Evolutionary conservation across 2,797 vertebrate species (phyloP), one percentile per base, ranked within the genome.

Genomic region (Bufotes viridis): DNA sequence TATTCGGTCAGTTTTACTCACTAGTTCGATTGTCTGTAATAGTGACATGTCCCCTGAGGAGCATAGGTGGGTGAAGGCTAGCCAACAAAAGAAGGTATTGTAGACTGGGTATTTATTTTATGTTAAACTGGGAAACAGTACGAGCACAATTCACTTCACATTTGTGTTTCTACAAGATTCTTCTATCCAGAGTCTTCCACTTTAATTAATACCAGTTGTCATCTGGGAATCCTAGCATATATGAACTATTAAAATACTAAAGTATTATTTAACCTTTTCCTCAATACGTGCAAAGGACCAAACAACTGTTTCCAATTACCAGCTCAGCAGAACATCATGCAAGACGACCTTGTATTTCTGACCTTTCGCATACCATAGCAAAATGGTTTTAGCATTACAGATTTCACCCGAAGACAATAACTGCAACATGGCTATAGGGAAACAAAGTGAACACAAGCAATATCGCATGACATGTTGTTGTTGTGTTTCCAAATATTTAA

Each of bases 281-380:
- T 49, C 61, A 69, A 75, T 85, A 74, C 15, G 11, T 67, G 76
- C 80, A 49, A 57, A 42, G 67, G 55, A 18, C 69, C 10, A 60
- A 75, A 74, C 78, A 87, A 80, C 86, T 87, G 80, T 78, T 82
- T 78, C 86, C 86, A 87, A 87, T 87, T 82, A 87, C 58, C 57
- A 76, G n/a, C 80, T 76, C 70, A 55, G 42, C 60, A 76, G 70
- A 63, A 82, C 65, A 81, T 87, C 85, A 51, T 79, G 51, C 85
- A 63, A 78, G 80, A 65, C 42, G 69, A 76, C 79, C 81, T 82
- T 82, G 67, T 82, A 75, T 49, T 65, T 82, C 80, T 87, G 86
- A 87, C 86, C 86, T 63, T 61, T 87, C 14, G 70, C 80, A 87
- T 87, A 75, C 86, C 86, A 76, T 49, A 87, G 80, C 79, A 78